Evolutionary conservation across 1,140 invertebrate genomes (phyloP).

Genomic region (Lycorma delicatula): DNA sequence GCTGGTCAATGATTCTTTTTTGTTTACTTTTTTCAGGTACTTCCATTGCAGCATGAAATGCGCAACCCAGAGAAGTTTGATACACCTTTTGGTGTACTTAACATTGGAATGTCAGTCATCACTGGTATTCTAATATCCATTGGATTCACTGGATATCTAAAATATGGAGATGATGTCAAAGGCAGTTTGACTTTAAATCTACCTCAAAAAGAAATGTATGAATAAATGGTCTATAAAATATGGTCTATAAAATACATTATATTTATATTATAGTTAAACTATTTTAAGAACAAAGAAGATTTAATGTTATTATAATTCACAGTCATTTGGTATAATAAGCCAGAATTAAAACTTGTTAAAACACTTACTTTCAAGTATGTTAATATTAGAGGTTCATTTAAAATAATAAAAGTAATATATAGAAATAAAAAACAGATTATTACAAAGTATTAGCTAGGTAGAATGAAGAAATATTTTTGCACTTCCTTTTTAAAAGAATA

Average conservation of each 20-base stretch:
- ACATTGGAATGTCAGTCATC: constrained; percentile 77
- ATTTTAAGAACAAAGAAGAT: not conserved
- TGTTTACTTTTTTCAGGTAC: constrained; percentile 55
- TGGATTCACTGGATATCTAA: constrained; percentile 80
- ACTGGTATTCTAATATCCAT: constrained; percentile 74
- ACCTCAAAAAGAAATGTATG: constrained; percentile 53
- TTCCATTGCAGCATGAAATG: constrained; percentile 71
- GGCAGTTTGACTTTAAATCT: constrained; percentile 72
- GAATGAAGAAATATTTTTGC: too few species aligned
- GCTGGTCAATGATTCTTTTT: too few species aligned
- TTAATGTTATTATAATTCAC: not conserved
- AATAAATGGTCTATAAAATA: constrained; percentile 63
- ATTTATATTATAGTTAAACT: not conserved
- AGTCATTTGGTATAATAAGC: not conserved
- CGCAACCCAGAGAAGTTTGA: constrained; percentile 69
- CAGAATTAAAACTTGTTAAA: not conserved
- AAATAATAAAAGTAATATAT: too few species aligned
- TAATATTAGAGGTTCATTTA: too few species aligned
- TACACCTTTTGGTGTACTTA: constrained; percentile 74
- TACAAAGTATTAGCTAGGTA: too few species aligned
- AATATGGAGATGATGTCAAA: constrained; percentile 55
- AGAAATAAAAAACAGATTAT: too few species aligned
- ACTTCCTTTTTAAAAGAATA: too few species aligned
- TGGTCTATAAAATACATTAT: constrained; percentile 43
- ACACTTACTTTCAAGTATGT: not conserved